phyloP scores from a whole-genome alignment of 92 coral and sea anemone species.

The Porites evermanni region DNA sequence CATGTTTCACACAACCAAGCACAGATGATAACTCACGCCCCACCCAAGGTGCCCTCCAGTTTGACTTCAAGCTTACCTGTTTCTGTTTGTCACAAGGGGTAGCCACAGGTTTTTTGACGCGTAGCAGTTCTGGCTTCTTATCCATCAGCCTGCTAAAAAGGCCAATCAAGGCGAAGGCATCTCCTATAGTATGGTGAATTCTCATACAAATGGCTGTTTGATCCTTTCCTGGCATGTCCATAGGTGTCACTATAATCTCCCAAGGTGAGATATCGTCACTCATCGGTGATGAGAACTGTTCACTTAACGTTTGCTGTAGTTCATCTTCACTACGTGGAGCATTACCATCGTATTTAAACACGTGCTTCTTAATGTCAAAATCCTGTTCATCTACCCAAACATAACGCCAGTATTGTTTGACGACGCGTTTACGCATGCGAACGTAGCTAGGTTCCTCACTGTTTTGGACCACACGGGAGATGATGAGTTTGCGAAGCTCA shows the following conservation, averaged over 20 bases:
- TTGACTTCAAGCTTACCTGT: conserved; percentile 20
- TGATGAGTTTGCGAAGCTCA: conserved; percentile 73
- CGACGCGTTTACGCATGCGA: conserved; percentile 85
- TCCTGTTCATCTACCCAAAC: conserved; percentile 88
- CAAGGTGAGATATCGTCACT: conserved; percentile 90
- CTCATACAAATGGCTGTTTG: conserved; percentile 89
- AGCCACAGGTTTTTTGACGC: conserved; percentile 87
- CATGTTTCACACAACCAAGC: background rate
- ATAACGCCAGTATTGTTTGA: conserved; percentile 79
- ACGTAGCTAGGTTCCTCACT: conserved; percentile 86
- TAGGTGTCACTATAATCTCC: conserved; percentile 80
- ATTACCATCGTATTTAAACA: conserved; percentile 66
- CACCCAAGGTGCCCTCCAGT: background rate
- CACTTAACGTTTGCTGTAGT: conserved; percentile 68
- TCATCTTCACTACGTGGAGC: conserved; percentile 80
- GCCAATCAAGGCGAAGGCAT: conserved; percentile 90
- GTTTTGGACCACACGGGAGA: conserved; percentile 80
- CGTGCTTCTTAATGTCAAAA: conserved; percentile 85
- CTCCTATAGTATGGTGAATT: conserved; percentile 94
- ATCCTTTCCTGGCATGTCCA: conserved; percentile 71
- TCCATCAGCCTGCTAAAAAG: conserved; percentile 87
- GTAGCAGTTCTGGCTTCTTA: conserved; percentile 86
- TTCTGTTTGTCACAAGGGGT: conserved; percentile 93
- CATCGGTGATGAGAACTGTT: conserved; percentile 68
- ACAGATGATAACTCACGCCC: background rate